Conservation (phyloP, 2,888 invertebrate genomes). For the Zygogramma bicolorata region DNA sequence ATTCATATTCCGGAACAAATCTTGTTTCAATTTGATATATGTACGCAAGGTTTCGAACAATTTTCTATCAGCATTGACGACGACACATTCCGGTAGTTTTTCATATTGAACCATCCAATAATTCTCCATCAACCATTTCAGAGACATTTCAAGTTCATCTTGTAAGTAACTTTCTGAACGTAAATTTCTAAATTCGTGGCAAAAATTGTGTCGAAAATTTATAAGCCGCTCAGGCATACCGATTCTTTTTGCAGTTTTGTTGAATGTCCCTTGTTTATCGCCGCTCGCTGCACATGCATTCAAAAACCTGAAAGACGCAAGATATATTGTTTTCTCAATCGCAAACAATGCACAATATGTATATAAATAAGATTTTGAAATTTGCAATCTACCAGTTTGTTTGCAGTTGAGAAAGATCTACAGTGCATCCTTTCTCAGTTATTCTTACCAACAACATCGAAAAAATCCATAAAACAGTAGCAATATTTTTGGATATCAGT, state of each 20-base stretch:
- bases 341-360: no score
- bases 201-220: constrained; percentile 81
- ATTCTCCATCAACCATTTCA: constrained; percentile 77
- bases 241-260: constrained; percentile 73
- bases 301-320: constrained; percentile 61
- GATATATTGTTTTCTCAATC: no score
- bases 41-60: constrained; percentile 25
- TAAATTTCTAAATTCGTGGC: constrained; percentile 78
- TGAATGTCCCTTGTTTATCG: constrained; percentile 62
- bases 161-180: constrained; percentile 75
- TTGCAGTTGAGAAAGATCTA: no score
- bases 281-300: constrained; percentile 63
- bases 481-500: no score
- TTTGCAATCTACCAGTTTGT: no score
- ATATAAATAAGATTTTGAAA: no score
- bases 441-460: no score
- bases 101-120: constrained; percentile 74
- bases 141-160: constrained; percentile 73
- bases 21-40: constrained; percentile 43
- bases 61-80: constrained; percentile 27
- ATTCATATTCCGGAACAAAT: constrained; percentile 46
- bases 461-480: no score
- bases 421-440: no score
- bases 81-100: constrained; percentile 37
- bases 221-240: constrained; percentile 86